phyloP scores from a whole-genome alignment of 1,140 invertebrate species.

The Pseudomyrmex dendroicus region DNA sequence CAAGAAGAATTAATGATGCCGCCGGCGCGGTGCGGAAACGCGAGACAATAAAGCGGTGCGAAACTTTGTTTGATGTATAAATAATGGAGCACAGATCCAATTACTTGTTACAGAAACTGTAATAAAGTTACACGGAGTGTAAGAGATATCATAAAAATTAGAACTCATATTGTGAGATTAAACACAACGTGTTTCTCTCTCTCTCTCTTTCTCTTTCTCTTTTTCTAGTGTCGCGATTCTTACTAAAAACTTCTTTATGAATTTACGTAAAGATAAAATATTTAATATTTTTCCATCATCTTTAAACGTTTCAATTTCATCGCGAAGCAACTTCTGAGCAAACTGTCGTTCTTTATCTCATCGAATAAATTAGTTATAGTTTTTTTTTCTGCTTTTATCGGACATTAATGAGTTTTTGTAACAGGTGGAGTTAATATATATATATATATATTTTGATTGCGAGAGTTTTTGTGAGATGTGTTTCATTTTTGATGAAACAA shows the following conservation, averaged over 20 bases:
- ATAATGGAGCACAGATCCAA: slow-evolving; percentile 52
- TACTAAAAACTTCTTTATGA: neutral
- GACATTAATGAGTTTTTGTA: too few species aligned
- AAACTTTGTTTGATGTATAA: slow-evolving; percentile 58
- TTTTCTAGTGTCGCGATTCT: neutral
- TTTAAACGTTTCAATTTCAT: neutral
- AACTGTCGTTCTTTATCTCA: neutral
- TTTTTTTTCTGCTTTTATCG: neutral
- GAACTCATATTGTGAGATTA: slow-evolving; percentile 26
- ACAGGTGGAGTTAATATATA: too few species aligned
- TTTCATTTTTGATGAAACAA: too few species aligned
- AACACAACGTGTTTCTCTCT: neutral
- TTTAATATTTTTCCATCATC: neutral
- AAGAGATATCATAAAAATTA: slow-evolving; percentile 36
- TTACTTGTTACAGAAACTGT: slow-evolving; percentile 51
- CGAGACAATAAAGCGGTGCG: slow-evolving; percentile 54
- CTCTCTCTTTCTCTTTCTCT: too few species aligned
- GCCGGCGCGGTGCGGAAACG: slow-evolving; percentile 4
- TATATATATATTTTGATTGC: too few species aligned
- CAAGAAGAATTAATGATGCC: slow-evolving; percentile 55
- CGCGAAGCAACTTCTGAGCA: neutral
- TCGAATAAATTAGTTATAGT: neutral
- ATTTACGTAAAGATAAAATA: neutral
- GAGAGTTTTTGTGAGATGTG: too few species aligned
- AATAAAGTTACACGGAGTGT: slow-evolving; percentile 42